A percentile compares a stretch with the other conserved stretches of the same genome.
Conservation (phyloP, 30 jellyfish, hydroid and myxozoan genomes). For the Catostylus mosaicus region DNA sequence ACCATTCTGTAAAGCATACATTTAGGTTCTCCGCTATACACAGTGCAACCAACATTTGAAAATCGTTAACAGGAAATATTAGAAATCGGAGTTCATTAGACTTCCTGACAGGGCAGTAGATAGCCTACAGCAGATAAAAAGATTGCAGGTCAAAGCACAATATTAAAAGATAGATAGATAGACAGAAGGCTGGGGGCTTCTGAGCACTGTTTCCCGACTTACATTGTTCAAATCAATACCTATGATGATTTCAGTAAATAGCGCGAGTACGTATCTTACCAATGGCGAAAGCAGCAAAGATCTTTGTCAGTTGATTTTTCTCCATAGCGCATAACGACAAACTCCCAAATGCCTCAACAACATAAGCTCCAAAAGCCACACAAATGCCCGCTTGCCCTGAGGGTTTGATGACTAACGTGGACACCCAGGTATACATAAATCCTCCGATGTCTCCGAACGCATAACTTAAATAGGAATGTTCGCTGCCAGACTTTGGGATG, state of each 20-base stretch:
- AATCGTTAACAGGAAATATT: too few relatives aligned
- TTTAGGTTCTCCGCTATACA: too few relatives aligned
- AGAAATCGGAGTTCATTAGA: too few relatives aligned
- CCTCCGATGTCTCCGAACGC: slow-evolving; percentile 67
- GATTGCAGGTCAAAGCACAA: background rate
- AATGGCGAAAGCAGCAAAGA: slow-evolving; percentile 84
- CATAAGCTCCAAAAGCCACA: slow-evolving; percentile 60
- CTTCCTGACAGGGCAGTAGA: too few relatives aligned
- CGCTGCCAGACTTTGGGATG: slow-evolving; percentile 71
- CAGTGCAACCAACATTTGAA: too few relatives aligned
- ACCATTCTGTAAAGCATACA: too few relatives aligned
- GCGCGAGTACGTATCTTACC: too few relatives aligned
- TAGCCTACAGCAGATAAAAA: too few relatives aligned
- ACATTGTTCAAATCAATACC: too few relatives aligned
- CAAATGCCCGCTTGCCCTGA: slow-evolving; percentile 76
- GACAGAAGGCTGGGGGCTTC: background rate
- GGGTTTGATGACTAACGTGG: slow-evolving; percentile 52
- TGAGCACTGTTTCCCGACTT: background rate
- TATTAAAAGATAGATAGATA: background rate
- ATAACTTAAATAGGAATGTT: slow-evolving; percentile 39
- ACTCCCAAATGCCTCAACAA: slow-evolving; percentile 45
- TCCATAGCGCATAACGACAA: background rate
- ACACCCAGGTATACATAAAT: slow-evolving; percentile 65
- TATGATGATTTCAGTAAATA: too few relatives aligned
- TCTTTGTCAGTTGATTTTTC: slow-evolving; percentile 36